Base-by-base conservation (phyloP, 2,888 invertebrate species). In the Antitype chi region DNA sequence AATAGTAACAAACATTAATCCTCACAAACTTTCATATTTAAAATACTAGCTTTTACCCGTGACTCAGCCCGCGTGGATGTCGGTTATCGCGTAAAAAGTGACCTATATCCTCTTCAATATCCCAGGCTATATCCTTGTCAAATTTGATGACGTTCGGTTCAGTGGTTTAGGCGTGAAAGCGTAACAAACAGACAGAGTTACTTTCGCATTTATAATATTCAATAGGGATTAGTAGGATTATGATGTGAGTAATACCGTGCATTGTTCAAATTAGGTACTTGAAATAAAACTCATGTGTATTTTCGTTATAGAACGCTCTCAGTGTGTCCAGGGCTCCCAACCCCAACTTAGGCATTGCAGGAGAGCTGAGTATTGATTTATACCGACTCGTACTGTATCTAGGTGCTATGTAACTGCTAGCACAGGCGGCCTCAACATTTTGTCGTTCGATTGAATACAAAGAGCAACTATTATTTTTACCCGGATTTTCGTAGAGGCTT, bases 361-460 rank as follows among this genome's bases (percentile, higher is more conserved):
- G 32, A 63, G 70, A 82, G 73, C 81, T 82, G 43, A 69, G 74
- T 82, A 82, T 82, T 71, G 81, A 82, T 82, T 74, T 82, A 71
- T 28, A 25, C 23, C 25, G 57, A 67, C 43, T 53, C 20, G 13
- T 38, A 55, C 59, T 67, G 73, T 63, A 60, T 63, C 82, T 82
- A 74, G 78, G 64, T 28, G 38, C 32, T 38, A 59, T 57, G 63
- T 81, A 78, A 63, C 67, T 52, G 73, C 70, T 70, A 82, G 68
- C 17, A 63, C 67, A 78, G 83, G 53, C 43, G 28, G 47, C 5
- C 25, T 63, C 66, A 82, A 82, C 81, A 55, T 82, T 82, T 78
- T 70, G 67, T 25, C 64, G 53, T n/a, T 15, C 13, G 0, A 53
- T 64, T 32, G 23, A 25, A 66, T 32, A n/a, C 7, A 62, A 52